These are phyloP conservation scores for Ennomos quercinarius DNA, from an alignment of 2,888 invertebrate species.

Conservation along the genomic window DNA sequence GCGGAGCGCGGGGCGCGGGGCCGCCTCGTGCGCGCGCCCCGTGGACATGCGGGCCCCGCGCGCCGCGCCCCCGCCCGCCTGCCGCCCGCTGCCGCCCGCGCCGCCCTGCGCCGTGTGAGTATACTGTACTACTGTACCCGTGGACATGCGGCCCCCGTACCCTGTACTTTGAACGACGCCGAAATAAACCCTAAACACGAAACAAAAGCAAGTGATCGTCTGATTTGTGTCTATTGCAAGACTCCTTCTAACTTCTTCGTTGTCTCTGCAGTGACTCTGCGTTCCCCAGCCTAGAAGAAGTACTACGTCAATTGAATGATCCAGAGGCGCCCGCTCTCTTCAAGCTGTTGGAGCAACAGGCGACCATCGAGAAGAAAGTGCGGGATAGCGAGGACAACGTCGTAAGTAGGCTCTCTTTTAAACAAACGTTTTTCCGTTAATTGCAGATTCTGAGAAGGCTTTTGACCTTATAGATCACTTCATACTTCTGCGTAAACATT, in stretches of 20 bases:
- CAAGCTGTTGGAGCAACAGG: conserved; percentile 90
- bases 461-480: no score
- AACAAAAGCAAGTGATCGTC: no score
- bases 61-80: conserved; percentile 57
- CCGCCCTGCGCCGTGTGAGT: conserved; percentile 15
- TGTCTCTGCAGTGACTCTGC: conserved; percentile 90
- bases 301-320: conserved; percentile 87
- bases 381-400: conserved; percentile 74
- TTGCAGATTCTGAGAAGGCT: no score
- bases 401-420: conserved; percentile 51
- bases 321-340: conserved; percentile 87
- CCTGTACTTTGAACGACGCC: no score
- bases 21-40: conserved; percentile 67
- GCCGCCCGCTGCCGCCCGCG: conserved; percentile 87
- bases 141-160: no score
- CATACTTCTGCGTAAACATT: no score
- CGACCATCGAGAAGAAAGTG: conserved; percentile 83
- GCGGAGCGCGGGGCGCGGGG: conserved; percentile 90
- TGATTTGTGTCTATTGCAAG: no score
- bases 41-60: conserved; percentile 71
- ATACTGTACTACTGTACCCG: neutral
- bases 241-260: no score
- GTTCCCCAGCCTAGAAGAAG: conserved; percentile 94
- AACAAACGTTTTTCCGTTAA: neutral
- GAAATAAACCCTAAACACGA: no score